Base-by-base conservation (phyloP, 2,797 vertebrate genomes). In the Microctenopoma steveboyesi region DNA sequence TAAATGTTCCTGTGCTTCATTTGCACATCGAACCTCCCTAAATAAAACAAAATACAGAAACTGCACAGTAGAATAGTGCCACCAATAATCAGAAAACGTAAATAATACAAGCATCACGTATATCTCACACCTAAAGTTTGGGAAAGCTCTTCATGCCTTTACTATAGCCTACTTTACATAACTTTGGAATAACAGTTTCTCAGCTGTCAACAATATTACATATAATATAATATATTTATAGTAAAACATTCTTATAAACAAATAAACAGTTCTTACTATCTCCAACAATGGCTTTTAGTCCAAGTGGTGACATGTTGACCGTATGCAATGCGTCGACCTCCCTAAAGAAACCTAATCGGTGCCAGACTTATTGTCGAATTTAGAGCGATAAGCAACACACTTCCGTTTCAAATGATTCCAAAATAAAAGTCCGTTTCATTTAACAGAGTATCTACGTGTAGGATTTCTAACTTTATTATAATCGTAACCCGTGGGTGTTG, bases 221-320 rank as follows among this genome's bases (percentile, higher is more conserved):
- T 35, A 37, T 30, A 30, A 0, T 14, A 46, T 14, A 12, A 2
- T 16, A 8, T 22, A 22, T 22, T 22, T 22, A 22, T 22, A 22
- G 22, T 22, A 4, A 43, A 18, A 7, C 11, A 16, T 9, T 25
- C 0, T 22, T 1, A 39, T 2, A 5, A 33, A 76, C 33, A 4
- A 46, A 14, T 5, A 49, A 67, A 49, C 1, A 30, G 1, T 8
- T 63, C 96, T 95, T 94, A 97, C 96, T 97, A 83, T 97, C 96
- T 87, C 95, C 94, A 78, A 96, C 96, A 86, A 96, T 94, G 4
- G 96, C 95, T 90, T 97, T 97, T 46, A 97, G 90, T 85, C 96
- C 96, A 27, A 95, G 92, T 78, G 95, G 95, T 88, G 96, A 88
- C 96, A 97, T 96, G 86, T 62, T 90, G 89, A 73, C 4, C 55